Conservation (phyloP, 2,888 invertebrate genomes). For the Pseudococcus longispinus region DNA sequence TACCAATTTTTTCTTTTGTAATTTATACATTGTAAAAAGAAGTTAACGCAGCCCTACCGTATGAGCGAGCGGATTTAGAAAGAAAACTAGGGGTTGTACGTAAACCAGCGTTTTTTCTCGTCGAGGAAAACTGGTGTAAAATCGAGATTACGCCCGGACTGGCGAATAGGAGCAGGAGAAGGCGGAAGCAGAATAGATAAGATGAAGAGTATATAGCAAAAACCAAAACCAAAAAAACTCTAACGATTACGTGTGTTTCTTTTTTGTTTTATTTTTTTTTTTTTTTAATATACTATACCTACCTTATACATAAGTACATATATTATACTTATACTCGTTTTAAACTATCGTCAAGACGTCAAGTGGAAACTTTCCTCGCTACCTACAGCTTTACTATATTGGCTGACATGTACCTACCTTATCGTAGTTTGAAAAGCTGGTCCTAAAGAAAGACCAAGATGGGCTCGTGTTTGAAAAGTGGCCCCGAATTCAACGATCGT, state of each 20-base stretch:
- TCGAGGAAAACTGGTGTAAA: not conserved
- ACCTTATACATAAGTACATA: not conserved
- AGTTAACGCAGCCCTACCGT: not conserved
- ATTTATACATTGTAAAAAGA: not conserved
- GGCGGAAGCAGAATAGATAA: not conserved
- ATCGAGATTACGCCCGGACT: not conserved
- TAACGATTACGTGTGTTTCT: not conserved
- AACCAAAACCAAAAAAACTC: not conserved
- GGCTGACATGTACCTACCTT: not conserved
- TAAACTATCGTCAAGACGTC: not conserved
- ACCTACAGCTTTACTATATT: not conserved
- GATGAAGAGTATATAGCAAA: not conserved
- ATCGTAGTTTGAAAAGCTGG: not conserved
- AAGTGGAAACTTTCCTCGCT: slow-evolving; percentile 18
- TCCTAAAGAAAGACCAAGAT: not conserved
- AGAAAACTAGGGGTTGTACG: not conserved
- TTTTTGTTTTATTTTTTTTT: not conserved
- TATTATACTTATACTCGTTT: slow-evolving; percentile 24
- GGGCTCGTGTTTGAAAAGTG: not conserved
- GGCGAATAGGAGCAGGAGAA: not conserved
- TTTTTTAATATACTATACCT: not conserved
- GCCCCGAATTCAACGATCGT: not conserved
- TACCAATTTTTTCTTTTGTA: not conserved
- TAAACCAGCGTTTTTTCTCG: not conserved
- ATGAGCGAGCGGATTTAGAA: not conserved